Evolutionary conservation across 2,888 invertebrate species (phyloP), one percentile per base, ranked within the genome.

Genomic region (Drosophila rellima): DNA sequence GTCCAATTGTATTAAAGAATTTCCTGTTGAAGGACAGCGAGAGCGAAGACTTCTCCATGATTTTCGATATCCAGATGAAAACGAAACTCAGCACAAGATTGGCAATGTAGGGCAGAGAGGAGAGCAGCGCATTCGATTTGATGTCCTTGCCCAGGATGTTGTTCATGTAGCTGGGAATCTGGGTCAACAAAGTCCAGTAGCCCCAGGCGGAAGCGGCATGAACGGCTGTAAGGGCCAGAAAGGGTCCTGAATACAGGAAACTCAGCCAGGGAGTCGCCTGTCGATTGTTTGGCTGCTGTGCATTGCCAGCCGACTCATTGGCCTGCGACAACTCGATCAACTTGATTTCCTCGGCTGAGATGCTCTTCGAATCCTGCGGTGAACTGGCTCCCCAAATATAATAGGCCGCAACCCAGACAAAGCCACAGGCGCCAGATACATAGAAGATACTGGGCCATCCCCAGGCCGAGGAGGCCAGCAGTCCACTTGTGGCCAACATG

Each of bases 381-480:
- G 94, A 94, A 74, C 95, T 95, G 1, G 95, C 93, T 0, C 96
- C 0, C 96, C 96, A 17, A 95, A 92, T 51, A 94, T 90, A 91
- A 93, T 95, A 96, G 0, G 92, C 3, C 94, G 91, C 93, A 95
- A 96, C 92, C 96, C 96, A 96, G 0, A 94, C 23, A 0, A 94
- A 89, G 0, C 95, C 95, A 10, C 94, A 90, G 1, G 92, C 92
- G 0, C 96, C 96, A 79, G 96, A 95, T 0, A 94, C 91, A 85
- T 97, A 97, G 91, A 97, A 97, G 60, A 96, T 95, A 1, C 95
- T 94, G 0, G 96, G 95, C 97, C 97, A 97, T 1, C 97, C 96
- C 75, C 94, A 93, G 0, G 92, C 79, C 0, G 95, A 88, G 0
- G 95, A 95, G 1, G 95, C 95, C 0, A 97, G 96, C 93, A 56